Evolutionary conservation across 2,888 invertebrate species (phyloP).

Genomic region (Galerucella calmariensis): DNA sequence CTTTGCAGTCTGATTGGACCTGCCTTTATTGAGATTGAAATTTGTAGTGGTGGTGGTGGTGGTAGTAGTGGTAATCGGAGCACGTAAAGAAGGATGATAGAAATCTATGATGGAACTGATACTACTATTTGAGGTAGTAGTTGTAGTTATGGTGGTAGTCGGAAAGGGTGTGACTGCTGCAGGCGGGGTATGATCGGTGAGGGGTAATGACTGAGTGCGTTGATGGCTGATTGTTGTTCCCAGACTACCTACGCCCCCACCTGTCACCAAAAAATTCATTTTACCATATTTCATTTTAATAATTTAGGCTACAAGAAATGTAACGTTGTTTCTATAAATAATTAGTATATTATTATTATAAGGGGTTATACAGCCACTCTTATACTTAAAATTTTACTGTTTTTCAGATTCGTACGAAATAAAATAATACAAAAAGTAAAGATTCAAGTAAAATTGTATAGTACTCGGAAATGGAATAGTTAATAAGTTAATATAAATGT

Average conservation of each 20-base stretch:
- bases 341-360: too few relatives aligned
- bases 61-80: slow-evolving; percentile 16
- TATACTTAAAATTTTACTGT: too few relatives aligned
- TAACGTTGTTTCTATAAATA: not conserved
- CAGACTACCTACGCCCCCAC: slow-evolving; percentile 56
- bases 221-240: slow-evolving; percentile 67
- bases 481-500: too few relatives aligned
- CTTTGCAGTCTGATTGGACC: slow-evolving; percentile 59
- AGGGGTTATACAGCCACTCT: too few relatives aligned
- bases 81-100: slow-evolving; percentile 40
- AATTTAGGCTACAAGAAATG: slow-evolving; percentile 1
- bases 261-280: slow-evolving; percentile 54
- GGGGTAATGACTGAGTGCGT: slow-evolving; percentile 77
- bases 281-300: not conserved
- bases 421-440: too few relatives aligned
- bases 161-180: slow-evolving; percentile 39
- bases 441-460: too few relatives aligned
- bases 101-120: slow-evolving; percentile 33
- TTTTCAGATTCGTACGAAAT: too few relatives aligned
- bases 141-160: slow-evolving; percentile 50
- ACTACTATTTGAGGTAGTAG: slow-evolving; percentile 40
- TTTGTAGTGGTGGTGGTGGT: slow-evolving; percentile 42
- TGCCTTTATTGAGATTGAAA: slow-evolving; percentile 53
- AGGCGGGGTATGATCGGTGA: slow-evolving; percentile 62
- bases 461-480: too few relatives aligned